phyloP scores from a whole-genome alignment of 2,113 vertebrate genomes.

The Colinus virginianus region DNA sequence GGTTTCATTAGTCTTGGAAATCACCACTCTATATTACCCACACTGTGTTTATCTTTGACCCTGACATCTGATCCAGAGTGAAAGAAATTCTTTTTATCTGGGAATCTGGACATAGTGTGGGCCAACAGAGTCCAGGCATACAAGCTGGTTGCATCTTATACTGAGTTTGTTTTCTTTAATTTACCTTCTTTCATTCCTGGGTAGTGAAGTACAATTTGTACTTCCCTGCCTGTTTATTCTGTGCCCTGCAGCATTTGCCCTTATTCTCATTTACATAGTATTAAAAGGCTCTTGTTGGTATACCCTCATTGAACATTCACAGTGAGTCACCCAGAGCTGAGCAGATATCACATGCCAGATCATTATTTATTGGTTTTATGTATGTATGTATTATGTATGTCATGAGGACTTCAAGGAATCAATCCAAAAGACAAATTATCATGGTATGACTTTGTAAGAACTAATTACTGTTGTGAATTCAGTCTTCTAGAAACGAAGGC shows the following conservation, averaged over 20 bases:
- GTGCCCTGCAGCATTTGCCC: no score
- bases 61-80: neutral
- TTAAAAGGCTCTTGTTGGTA: neutral
- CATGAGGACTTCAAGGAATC: neutral
- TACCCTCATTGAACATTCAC: neutral
- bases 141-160: neutral
- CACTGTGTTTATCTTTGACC: neutral
- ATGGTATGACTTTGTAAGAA: neutral
- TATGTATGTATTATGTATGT: no score
- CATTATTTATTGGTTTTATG: neutral
- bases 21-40: neutral
- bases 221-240: neutral
- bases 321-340: neutral
- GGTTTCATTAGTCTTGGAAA: neutral
- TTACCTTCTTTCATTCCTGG: neutral
- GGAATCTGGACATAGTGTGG: neutral
- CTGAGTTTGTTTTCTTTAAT: fast-evolving
- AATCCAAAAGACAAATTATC: neutral
- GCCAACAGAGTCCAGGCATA: neutral
- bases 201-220: neutral
- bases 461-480: neutral
- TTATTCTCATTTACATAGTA: neutral
- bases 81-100: neutral
- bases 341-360: neutral
- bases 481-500: neutral